phyloP scores from a whole-genome alignment of 2,797 vertebrate genomes.

The Merluccius polli region DNA sequence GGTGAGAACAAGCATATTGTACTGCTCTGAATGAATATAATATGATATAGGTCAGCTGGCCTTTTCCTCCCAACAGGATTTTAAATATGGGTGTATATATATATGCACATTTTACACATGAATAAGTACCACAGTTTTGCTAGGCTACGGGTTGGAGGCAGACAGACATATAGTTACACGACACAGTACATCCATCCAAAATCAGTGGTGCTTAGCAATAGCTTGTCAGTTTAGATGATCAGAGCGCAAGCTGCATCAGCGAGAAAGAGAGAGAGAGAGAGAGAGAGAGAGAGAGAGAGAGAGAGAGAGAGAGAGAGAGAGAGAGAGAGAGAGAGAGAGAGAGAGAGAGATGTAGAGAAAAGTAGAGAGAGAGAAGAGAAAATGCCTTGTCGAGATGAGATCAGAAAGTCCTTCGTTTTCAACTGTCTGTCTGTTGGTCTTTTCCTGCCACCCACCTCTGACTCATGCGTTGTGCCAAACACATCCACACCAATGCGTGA shows the following conservation, averaged over 20 bases:
- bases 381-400: neutral
- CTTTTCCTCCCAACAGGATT: neutral
- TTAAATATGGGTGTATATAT: neutral
- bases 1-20: neutral
- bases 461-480: constrained; percentile 48
- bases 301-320: constrained; percentile 31
- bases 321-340: constrained; percentile 16
- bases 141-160: neutral
- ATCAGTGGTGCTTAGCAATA: neutral
- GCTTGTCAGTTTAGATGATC: neutral
- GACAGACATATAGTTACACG: neutral
- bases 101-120: neutral
- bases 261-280: neutral
- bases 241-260: neutral
- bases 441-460: constrained; percentile 41
- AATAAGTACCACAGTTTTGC: neutral
- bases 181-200: neutral
- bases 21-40: neutral
- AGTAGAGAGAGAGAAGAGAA: neutral
- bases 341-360: too few relatives aligned
- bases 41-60: neutral
- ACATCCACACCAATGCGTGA: constrained; percentile 14
- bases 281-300: constrained; percentile 32
- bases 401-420: neutral
- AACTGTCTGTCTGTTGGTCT: constrained; percentile 9